phyloP scores from a whole-genome alignment of 2,888 invertebrate species.

The Hartigia nigra region DNA sequence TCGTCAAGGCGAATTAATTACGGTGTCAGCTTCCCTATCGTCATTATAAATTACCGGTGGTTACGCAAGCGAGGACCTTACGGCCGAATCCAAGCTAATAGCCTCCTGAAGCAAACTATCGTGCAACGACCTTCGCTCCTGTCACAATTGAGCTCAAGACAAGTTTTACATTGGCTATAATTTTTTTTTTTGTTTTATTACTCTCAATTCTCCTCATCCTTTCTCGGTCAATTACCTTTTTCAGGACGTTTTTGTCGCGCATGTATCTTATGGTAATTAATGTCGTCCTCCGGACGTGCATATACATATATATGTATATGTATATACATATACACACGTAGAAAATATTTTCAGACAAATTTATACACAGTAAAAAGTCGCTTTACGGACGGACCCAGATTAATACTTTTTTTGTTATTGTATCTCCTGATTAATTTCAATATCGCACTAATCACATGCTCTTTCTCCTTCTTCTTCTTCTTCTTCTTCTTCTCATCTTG shows the following conservation, averaged over 20 bases:
- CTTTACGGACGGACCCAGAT: not conserved
- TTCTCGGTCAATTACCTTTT: slow-evolving; percentile 2
- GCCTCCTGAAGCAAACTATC: not conserved
- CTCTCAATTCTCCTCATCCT: not conserved
- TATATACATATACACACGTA: not conserved
- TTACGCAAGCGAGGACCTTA: not conserved
- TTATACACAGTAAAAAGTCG: not conserved
- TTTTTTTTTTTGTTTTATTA: not conserved
- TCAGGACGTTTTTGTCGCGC: not conserved
- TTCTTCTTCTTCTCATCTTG: not conserved
- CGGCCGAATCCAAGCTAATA: not conserved
- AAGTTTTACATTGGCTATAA: not conserved
- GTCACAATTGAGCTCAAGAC: not conserved
- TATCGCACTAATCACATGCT: slow-evolving; percentile 2
- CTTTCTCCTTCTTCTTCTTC: not conserved
- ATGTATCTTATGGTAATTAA: slow-evolving; percentile 8
- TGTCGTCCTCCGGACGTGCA: not conserved
- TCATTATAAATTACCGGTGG: not conserved
- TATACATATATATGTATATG: not conserved
- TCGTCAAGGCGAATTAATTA: not conserved
- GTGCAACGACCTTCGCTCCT: not conserved
- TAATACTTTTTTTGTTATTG: not conserved
- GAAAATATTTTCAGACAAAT: not conserved
- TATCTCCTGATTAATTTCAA: slow-evolving; percentile 18
- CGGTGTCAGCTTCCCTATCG: not conserved